phyloP scores from a whole-genome alignment of 2,113 vertebrate genomes.

The Pollimyrus isidori region DNA sequence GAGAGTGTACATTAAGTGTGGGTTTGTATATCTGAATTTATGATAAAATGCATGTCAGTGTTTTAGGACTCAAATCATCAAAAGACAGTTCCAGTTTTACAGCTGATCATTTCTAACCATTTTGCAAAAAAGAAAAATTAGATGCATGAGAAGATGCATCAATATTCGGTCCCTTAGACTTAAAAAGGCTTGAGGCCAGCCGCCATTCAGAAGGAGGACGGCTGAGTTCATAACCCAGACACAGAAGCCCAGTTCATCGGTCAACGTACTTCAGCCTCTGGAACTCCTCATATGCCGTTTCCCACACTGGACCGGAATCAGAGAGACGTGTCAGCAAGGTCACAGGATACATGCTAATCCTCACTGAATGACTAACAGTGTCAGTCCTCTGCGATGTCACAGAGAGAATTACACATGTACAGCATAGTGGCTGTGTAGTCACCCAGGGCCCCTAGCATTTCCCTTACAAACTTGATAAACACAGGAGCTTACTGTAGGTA shows the following conservation, averaged over 20 bases:
- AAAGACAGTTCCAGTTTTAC: background rate
- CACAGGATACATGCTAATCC: background rate
- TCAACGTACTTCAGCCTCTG: conserved; percentile 93
- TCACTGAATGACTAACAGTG: background rate
- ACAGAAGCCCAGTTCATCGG: background rate
- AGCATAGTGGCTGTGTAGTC: background rate
- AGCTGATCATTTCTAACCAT: too few species aligned
- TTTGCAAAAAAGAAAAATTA: too few species aligned
- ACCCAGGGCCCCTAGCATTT: background rate
- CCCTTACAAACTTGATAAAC: background rate
- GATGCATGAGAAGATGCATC: background rate
- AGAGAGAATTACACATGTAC: background rate
- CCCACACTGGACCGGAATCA: conserved; percentile 68
- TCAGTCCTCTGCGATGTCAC: background rate
- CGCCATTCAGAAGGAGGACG: conserved; percentile 20
- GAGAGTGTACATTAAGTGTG: background rate
- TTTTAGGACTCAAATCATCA: background rate
- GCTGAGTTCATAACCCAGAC: background rate
- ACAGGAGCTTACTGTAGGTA: background rate
- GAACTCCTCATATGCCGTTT: conserved; percentile 92
- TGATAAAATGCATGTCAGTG: background rate
- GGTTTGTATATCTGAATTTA: background rate
- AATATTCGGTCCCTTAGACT: background rate
- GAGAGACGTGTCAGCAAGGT: conserved; percentile 24
- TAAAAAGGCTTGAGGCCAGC: background rate